phyloP scores from a whole-genome alignment of 2,888 invertebrate genomes.

The Fragum sueziense region DNA sequence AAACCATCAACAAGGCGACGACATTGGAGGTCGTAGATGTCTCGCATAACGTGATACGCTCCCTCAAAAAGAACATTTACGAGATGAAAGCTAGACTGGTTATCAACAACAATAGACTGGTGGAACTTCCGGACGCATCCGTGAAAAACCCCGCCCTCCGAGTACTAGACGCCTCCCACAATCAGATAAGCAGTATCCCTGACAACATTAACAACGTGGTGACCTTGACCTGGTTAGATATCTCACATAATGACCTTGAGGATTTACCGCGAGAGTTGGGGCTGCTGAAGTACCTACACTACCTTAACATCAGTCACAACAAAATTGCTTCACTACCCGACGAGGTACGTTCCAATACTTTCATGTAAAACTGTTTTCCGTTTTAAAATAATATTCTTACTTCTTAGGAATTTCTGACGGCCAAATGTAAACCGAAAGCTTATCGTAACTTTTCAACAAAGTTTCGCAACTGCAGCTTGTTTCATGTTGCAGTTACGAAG shows the following conservation, averaged over 20 bases:
- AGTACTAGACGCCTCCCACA: slow-evolving; percentile 76
- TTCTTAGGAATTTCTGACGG: too few relatives aligned
- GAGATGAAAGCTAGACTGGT: slow-evolving; percentile 76
- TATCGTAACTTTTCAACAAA: too few relatives aligned
- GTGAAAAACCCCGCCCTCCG: slow-evolving; percentile 76
- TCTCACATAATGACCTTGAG: slow-evolving; percentile 87
- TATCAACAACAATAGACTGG: slow-evolving; percentile 74
- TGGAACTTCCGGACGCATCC: slow-evolving; percentile 75
- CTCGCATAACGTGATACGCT: slow-evolving; percentile 76
- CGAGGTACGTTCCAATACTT: slow-evolving; percentile 84
- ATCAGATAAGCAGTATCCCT: slow-evolving; percentile 75
- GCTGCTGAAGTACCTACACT: slow-evolving; percentile 76
- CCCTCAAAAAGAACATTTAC: slow-evolving; percentile 79
- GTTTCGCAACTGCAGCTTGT: too few relatives aligned
- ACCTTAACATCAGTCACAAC: slow-evolving; percentile 89
- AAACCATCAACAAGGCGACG: slow-evolving; percentile 76
- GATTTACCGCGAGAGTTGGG: slow-evolving; percentile 77
- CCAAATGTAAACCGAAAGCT: too few relatives aligned
- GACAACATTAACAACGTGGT: slow-evolving; percentile 75
- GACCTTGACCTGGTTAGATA: slow-evolving; percentile 84
- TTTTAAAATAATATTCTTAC: too few relatives aligned
- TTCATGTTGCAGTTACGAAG: too few relatives aligned
- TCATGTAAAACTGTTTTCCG: too few relatives aligned
- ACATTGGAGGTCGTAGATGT: slow-evolving; percentile 73
- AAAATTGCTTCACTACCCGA: slow-evolving; percentile 90